Evolutionary conservation across 2,888 invertebrate genomes (phyloP), one percentile per base, ranked within the genome.

Genomic region (Pocota personata): DNA sequence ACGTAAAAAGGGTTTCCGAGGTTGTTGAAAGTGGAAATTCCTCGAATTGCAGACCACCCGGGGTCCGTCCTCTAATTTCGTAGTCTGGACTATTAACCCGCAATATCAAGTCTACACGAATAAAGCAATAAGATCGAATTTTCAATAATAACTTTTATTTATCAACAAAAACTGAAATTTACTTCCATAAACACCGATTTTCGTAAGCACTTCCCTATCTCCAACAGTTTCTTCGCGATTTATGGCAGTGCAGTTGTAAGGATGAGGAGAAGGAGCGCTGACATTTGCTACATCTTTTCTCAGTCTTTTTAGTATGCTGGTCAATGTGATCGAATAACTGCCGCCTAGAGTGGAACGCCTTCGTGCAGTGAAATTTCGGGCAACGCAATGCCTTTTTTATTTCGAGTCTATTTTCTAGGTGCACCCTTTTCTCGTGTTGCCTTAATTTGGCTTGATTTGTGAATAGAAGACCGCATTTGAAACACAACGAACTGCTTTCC

Each of bases 161-260:
- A n/a, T n/a, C n/a, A n/a, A n/a, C n/a, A n/a, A n/a, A n/a, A n/a
- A n/a, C n/a, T n/a, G n/a, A n/a, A n/a, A n/a, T n/a, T n/a, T n/a
- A n/a, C n/a, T n/a, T n/a, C n/a, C n/a, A n/a, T n/a, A n/a, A n/a
- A n/a, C n/a, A n/a, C n/a, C n/a, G n/a, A n/a, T n/a, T n/a, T n/a
- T n/a, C n/a, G n/a, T n/a, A n/a, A n/a, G 58, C 16, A 8, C 50
- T 40, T n/a, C 50, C 60, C 2, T 10, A 12, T 7, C 35, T 40
- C 3, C 69, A 12, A 10, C 75, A 82, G 46, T 62, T 60, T 3
- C n/a, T n/a, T n/a, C n/a, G n/a, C n/a, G n/a, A n/a, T n/a, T 78
- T 66, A 43, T 83, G 83, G 14, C 78, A 48, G 10, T 48, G 67
- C n/a, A 83, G 43, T 60, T 83, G 60, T n/a, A 83, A 8, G 3